Conservation (phyloP, 2,888 invertebrate species). For the Muschampia plurimacula region DNA sequence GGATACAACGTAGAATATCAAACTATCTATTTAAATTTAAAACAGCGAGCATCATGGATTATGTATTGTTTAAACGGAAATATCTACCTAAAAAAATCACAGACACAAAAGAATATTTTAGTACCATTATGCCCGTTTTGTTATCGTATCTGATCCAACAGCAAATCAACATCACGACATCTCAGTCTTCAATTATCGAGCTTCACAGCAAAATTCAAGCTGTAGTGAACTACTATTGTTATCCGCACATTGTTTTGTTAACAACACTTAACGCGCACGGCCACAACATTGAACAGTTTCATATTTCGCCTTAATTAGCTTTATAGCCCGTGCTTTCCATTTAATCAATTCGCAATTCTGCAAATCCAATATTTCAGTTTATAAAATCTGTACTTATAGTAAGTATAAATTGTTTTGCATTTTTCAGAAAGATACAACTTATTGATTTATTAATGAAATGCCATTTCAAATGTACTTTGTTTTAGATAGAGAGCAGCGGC, state of each 20-base stretch:
- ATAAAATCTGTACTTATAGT: too few relatives aligned
- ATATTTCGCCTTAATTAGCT: background rate
- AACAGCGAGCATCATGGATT: too few relatives aligned
- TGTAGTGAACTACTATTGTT: background rate
- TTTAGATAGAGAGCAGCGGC: too few relatives aligned
- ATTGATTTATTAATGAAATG: too few relatives aligned
- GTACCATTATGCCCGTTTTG: background rate
- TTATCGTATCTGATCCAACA: background rate
- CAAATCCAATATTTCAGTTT: too few relatives aligned
- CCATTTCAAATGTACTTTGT: too few relatives aligned
- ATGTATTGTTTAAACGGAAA: background rate
- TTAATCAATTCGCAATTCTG: background rate
- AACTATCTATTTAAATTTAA: too few relatives aligned
- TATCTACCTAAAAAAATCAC: background rate
- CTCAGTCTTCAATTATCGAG: background rate
- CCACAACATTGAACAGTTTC: background rate
- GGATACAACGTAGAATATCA: too few relatives aligned
- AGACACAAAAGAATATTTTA: background rate
- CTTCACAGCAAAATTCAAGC: background rate
- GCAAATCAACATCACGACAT: background rate
- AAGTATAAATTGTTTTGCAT: too few relatives aligned
- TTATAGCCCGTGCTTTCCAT: too few relatives aligned
- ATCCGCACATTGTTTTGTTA: constrained; percentile 1
- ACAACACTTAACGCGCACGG: background rate
- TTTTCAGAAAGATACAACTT: too few relatives aligned